Percentiles rank a stretch among this genome's conserved stretches.
Conservation (phyloP, 2,797 vertebrate species). For the Rhinella marina region DNA sequence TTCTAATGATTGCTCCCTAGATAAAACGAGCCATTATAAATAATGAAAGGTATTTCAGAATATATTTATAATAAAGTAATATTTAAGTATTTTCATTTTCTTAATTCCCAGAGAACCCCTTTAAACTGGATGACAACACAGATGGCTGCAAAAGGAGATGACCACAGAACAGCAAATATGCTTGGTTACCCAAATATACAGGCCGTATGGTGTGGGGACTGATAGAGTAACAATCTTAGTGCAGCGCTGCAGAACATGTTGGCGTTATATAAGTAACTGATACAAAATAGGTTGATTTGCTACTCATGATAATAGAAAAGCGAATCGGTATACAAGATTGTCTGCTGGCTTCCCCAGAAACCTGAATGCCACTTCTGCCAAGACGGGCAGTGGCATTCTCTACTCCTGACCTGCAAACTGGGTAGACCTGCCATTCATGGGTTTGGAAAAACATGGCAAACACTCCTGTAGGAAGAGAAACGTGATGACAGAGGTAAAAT, state of each 20-base stretch:
- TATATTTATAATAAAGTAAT: too few relatives aligned
- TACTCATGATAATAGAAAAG: background rate
- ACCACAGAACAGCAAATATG: background rate
- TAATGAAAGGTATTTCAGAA: too few relatives aligned
- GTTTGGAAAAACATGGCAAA: background rate
- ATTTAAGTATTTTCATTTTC: too few relatives aligned
- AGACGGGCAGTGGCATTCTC: background rate
- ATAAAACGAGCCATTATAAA: too few relatives aligned
- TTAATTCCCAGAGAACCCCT: too few relatives aligned
- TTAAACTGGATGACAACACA: background rate
- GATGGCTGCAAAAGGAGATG: background rate
- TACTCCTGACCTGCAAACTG: background rate
- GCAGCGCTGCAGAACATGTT: background rate
- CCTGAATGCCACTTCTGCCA: background rate
- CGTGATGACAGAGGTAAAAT: slow-evolving; percentile 62
- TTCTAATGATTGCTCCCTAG: too few relatives aligned
- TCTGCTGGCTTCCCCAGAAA: background rate
- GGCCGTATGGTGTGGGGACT: background rate
- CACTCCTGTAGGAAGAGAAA: background rate
- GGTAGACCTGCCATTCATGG: background rate
- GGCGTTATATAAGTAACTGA: background rate
- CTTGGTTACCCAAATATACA: too few relatives aligned
- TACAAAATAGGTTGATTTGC: background rate
- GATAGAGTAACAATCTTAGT: background rate
- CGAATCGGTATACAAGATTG: background rate